Evolutionary conservation across 1,140 invertebrate species (phyloP).

Genomic region (Heliconius himera): DNA sequence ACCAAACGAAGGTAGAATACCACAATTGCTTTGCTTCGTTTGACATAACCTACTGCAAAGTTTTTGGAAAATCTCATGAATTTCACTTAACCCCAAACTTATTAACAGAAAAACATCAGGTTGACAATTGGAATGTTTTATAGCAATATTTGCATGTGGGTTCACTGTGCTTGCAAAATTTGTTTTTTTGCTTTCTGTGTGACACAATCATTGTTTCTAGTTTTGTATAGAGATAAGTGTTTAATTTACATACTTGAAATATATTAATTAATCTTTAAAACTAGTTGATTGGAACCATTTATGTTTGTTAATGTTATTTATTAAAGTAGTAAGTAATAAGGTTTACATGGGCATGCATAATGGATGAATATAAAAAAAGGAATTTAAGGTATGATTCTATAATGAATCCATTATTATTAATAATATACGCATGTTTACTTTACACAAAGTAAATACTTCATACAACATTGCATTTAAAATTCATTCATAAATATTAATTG

Average conservation of each 20-base stretch:
- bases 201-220: slow-evolving; percentile 31
- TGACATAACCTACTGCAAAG: slow-evolving; percentile 76
- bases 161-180: slow-evolving; percentile 63
- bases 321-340: neutral
- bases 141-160: slow-evolving; percentile 72
- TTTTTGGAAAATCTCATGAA: slow-evolving; percentile 48
- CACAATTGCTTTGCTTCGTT: slow-evolving; percentile 75
- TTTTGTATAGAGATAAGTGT: slow-evolving; percentile 7
- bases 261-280: neutral
- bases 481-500: neutral
- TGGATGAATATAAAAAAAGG: neutral
- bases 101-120: slow-evolving; percentile 37
- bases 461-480: slow-evolving; percentile 1
- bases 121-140: slow-evolving; percentile 51
- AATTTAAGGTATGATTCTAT: neutral
- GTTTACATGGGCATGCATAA: neutral
- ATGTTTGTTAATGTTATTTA: neutral
- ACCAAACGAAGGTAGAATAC: slow-evolving; percentile 74
- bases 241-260: neutral
- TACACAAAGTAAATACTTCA: neutral
- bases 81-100: slow-evolving; percentile 47
- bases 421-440: slow-evolving; percentile 8
- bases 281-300: neutral
- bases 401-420: neutral
- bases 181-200: slow-evolving; percentile 55